These are phyloP conservation scores for Pseudoips prasinana DNA, from an alignment of 2,888 invertebrate genomes.

Conservation along the genomic window DNA sequence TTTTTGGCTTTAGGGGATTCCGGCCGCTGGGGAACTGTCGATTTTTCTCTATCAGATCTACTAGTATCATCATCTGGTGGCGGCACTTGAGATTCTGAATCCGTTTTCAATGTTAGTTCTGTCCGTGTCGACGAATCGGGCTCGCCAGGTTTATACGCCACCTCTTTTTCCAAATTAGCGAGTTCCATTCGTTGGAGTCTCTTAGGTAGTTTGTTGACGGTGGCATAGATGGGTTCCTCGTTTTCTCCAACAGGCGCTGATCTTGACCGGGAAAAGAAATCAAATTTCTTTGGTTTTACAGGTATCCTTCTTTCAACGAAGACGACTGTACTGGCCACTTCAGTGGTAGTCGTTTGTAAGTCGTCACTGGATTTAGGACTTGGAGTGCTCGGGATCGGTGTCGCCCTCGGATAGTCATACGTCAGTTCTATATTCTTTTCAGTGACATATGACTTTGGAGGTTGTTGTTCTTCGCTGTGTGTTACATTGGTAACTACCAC, in stretches of 20 bases:
- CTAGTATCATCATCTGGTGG: conserved; percentile 74
- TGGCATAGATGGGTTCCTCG: conserved; percentile 77
- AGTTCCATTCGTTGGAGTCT: conserved; percentile 73
- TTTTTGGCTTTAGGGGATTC: conserved; percentile 75
- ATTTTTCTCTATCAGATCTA: conserved; percentile 71
- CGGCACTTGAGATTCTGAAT: conserved; percentile 65
- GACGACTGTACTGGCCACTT: conserved; percentile 77
- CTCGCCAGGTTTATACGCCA: conserved; percentile 67
- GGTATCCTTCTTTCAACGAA: conserved; percentile 76
- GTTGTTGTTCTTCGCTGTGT: conserved; percentile 38
- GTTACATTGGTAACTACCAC: conserved; percentile 17
- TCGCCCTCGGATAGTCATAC: conserved; percentile 74
- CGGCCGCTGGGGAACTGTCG: conserved; percentile 59
- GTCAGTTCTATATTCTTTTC: conserved; percentile 78
- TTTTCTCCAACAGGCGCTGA: conserved; percentile 77
- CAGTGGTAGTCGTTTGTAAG: conserved; percentile 69
- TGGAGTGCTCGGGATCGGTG: conserved; percentile 58
- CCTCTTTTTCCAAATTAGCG: conserved; percentile 74
- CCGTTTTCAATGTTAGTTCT: conserved; percentile 67
- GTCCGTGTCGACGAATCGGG: conserved; percentile 69
- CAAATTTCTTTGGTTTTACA: conserved; percentile 70
- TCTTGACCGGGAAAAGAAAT: conserved; percentile 74
- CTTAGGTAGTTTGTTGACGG: conserved; percentile 76
- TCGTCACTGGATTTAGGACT: conserved; percentile 62
- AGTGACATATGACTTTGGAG: conserved; percentile 68